Conservation (phyloP, 1,140 invertebrate genomes). For the Pogonomyrmex barbatus region DNA sequence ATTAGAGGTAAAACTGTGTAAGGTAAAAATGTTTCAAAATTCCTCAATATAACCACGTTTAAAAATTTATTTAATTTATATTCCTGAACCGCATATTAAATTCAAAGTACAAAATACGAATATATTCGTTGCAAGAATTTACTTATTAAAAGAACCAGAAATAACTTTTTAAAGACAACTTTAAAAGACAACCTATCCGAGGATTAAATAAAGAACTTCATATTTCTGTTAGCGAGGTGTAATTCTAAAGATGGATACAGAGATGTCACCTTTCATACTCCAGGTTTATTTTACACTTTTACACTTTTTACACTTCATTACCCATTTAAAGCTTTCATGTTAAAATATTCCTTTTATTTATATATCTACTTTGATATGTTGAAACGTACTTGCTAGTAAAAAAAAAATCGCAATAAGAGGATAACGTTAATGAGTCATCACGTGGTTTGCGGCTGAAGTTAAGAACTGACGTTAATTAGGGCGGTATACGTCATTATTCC, state of each 20-base stretch:
- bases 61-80: not conserved
- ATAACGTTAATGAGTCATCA: constrained; percentile 41
- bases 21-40: not conserved
- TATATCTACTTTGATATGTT: not conserved
- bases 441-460: constrained; percentile 37
- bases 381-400: too few relatives aligned
- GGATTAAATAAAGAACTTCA: constrained; percentile 9
- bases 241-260: not conserved
- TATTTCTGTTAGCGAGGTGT: not conserved
- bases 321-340: not conserved
- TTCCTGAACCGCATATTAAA: not conserved
- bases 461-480: constrained; percentile 57
- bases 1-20: not conserved
- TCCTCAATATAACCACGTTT: not conserved
- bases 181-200: not conserved
- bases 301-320: not conserved
- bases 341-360: not conserved
- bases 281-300: not conserved
- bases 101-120: not conserved
- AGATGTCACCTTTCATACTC: not conserved
- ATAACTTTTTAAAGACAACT: not conserved
- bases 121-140: not conserved
- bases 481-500: constrained; percentile 52
- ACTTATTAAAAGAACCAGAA: not conserved
- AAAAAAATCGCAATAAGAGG: constrained; percentile 15